phyloP scores from a whole-genome alignment of 2,113 vertebrate genomes.

The Oreochromis aureus region DNA sequence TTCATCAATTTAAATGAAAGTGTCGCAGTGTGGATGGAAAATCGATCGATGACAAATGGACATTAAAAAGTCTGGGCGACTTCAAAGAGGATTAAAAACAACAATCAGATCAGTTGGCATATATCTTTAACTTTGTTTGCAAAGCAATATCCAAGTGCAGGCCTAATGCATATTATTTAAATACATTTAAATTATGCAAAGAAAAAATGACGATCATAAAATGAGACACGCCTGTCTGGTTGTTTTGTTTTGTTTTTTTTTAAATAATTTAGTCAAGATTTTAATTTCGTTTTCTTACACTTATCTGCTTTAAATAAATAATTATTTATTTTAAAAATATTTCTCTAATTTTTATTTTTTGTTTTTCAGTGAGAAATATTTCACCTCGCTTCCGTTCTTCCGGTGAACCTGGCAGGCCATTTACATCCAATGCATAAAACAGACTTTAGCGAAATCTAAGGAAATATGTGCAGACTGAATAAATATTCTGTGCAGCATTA shows the following conservation, averaged over 20 bases:
- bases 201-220: neutral
- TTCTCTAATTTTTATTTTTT: neutral
- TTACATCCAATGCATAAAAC: slow-evolving; percentile 33
- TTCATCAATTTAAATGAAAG: slow-evolving; percentile 42
- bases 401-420: neutral
- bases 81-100: neutral
- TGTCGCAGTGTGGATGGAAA: slow-evolving; percentile 8
- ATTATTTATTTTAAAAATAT: neutral
- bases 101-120: neutral
- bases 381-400: neutral
- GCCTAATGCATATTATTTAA: neutral
- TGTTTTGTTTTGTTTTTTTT: neutral
- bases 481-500: neutral
- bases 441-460: neutral
- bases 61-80: neutral
- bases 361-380: neutral
- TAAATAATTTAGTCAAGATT: neutral
- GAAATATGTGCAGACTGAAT: neutral
- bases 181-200: neutral
- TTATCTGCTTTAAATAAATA: neutral
- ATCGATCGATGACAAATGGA: slow-evolving; percentile 39
- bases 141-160: neutral
- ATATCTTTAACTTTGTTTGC: neutral
- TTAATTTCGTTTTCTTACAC: slow-evolving; percentile 10
- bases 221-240: neutral